These are phyloP conservation scores for Cyrtorhinus lividipennis DNA, from an alignment of 1,140 invertebrate species.

Conservation along the genomic window DNA sequence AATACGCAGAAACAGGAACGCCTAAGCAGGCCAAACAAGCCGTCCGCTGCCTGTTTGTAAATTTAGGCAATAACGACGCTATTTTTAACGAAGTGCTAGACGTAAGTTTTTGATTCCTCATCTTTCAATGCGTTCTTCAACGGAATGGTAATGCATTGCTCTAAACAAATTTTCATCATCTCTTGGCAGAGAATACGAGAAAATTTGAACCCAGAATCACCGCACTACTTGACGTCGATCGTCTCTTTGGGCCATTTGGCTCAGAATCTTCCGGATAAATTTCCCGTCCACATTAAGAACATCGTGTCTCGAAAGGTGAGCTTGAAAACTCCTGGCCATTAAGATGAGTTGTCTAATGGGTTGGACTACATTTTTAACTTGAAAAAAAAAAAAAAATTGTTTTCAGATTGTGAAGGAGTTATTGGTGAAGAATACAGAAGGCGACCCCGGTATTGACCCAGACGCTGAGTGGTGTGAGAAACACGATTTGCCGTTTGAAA, in stretches of 20 bases:
- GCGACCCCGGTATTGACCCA: conserved; percentile 28
- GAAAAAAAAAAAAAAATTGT: too few relatives aligned
- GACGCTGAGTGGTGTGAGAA: conserved; percentile 73
- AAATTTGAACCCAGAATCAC: conserved; percentile 59
- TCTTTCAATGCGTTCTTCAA: background rate
- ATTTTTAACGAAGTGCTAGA: conserved; percentile 81
- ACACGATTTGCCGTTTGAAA: conserved; percentile 77
- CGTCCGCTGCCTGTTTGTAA: conserved; percentile 77
- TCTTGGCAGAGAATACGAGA: conserved; percentile 49
- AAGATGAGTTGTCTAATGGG: too few relatives aligned
- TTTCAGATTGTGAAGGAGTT: conserved; percentile 82
- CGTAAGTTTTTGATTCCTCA: conserved; percentile 31
- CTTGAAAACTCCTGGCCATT: too few relatives aligned
- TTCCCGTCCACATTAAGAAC: conserved; percentile 79
- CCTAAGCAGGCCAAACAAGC: conserved; percentile 94
- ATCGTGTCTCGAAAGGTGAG: conserved; percentile 77
- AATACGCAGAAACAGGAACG: conserved; percentile 71
- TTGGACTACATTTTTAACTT: too few relatives aligned
- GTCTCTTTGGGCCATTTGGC: conserved; percentile 90
- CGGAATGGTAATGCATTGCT: too few relatives aligned
- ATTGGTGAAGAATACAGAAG: conserved; percentile 64
- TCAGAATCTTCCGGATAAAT: conserved; percentile 74
- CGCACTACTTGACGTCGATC: conserved; percentile 81
- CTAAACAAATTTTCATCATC: too few relatives aligned
- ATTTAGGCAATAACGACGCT: conserved; percentile 62